Conservation (phyloP, 2,888 invertebrate species). For the Caenorhabditis doughertyi region DNA sequence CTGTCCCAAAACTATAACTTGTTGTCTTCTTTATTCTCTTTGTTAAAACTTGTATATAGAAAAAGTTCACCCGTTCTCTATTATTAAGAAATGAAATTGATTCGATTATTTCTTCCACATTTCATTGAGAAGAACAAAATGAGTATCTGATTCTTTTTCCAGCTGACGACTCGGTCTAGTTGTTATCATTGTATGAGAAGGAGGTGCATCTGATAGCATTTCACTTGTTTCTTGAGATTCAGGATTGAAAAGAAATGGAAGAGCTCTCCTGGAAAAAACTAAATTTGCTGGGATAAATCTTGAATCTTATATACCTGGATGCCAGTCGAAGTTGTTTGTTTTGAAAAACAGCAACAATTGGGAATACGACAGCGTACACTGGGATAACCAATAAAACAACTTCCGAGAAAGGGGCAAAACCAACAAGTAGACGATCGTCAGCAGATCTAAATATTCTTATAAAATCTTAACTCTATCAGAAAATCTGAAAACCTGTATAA, state of each 20-base stretch:
- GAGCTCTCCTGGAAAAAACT: conserved; percentile 61
- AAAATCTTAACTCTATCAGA: too few relatives aligned
- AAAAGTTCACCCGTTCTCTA: conserved; percentile 21
- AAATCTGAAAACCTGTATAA: conserved; percentile 56
- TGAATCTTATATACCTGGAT: conserved; percentile 44
- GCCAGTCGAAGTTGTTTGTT: conserved; percentile 68
- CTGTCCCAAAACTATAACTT: conserved; percentile 21
- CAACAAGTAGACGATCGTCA: conserved; percentile 58
- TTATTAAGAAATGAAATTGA: background rate
- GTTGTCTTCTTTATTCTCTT: background rate
- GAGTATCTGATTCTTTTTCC: conserved; percentile 71
- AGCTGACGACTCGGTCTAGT: conserved; percentile 62
- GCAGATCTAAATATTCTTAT: conserved; percentile 49
- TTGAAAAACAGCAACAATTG: conserved; percentile 67
- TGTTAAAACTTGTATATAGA: conserved; percentile 13
- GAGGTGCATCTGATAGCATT: conserved; percentile 41
- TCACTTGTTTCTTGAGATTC: conserved; percentile 49
- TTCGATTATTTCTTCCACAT: conserved; percentile 72
- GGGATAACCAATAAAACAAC: conserved; percentile 73
- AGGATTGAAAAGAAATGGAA: conserved; percentile 68
- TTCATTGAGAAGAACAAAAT: conserved; percentile 71
- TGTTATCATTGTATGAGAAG: conserved; percentile 37
- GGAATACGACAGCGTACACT: conserved; percentile 69
- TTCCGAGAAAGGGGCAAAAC: conserved; percentile 73
- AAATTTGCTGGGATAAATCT: background rate